Percentiles rank a stretch among this genome's conserved stretches.
These are phyloP conservation scores for Trachymyrmex cornetzi DNA, from an alignment of 1,140 invertebrate genomes.

Conservation along the genomic window DNA sequence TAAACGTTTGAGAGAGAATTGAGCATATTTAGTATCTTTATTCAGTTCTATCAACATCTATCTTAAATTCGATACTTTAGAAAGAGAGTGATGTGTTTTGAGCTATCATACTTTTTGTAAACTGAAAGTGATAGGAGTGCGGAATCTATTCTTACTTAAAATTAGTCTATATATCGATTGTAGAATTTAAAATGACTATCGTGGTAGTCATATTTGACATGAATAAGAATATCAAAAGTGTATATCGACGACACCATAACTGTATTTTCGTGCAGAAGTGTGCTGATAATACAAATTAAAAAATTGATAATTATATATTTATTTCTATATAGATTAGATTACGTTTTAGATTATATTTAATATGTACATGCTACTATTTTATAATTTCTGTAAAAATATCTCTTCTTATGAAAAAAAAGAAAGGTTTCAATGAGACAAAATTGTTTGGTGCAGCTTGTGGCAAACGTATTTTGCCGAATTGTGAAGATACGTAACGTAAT, in stretches of 20 bases:
- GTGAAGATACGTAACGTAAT: conserved; percentile 25
- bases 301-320: background rate
- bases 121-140: too few species aligned
- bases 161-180: too few species aligned
- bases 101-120: too few species aligned
- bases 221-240: background rate
- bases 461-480: background rate
- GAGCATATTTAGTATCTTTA: too few species aligned
- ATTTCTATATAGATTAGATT: too few species aligned
- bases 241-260: background rate
- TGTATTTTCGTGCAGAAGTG: background rate
- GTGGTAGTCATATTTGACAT: too few species aligned
- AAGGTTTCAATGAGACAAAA: background rate
- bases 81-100: too few species aligned
- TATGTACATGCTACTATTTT: background rate
- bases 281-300: background rate
- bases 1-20: too few species aligned
- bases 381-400: background rate
- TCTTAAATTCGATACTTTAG: too few species aligned
- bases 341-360: background rate
- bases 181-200: too few species aligned
- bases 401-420: background rate
- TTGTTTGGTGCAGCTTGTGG: background rate
- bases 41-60: too few species aligned
- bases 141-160: too few species aligned